A percentile compares a stretch with the other conserved stretches of the same genome.
Conservation (phyloP, 2,113 vertebrate genomes). For the Bolborhynchus lineola region DNA sequence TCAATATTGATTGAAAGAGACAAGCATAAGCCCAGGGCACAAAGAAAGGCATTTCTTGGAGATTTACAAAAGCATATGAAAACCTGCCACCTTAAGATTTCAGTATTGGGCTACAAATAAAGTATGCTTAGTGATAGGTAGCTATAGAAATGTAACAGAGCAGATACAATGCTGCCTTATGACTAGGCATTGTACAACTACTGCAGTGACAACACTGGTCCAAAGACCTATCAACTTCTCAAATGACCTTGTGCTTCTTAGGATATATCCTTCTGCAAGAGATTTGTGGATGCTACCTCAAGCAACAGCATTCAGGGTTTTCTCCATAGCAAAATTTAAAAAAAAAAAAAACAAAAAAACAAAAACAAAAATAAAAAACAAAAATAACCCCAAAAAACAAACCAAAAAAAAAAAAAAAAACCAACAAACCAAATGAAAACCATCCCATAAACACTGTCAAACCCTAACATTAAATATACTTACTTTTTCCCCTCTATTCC, state of each 20-base stretch:
- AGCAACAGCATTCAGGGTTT: not conserved
- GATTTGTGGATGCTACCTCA: not conserved
- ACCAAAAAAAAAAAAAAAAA: no score
- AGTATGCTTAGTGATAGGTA: not conserved
- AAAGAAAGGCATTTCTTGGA: not conserved
- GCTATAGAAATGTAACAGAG: not conserved
- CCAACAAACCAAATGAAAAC: not conserved
- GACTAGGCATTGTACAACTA: not conserved
- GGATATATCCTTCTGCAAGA: not conserved
- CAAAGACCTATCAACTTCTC: not conserved
- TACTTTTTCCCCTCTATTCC: not conserved
- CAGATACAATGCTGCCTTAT: not conserved
- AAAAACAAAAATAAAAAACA: not conserved
- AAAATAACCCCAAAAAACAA: no score
- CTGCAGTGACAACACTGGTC: not conserved
- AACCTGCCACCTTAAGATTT: not conserved
- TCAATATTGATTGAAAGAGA: not conserved
- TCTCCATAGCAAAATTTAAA: not conserved
- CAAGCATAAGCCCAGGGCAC: not conserved
- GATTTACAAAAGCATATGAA: not conserved
- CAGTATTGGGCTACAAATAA: not conserved
- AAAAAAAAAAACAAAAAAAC: not conserved
- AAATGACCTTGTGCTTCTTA: not conserved
- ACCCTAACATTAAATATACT: not conserved
- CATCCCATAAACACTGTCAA: not conserved